A percentile compares a stretch with the other conserved stretches of the same genome.
phyloP scores from a whole-genome alignment of 2,797 vertebrate genomes.

The Heliangelus exortis region DNA sequence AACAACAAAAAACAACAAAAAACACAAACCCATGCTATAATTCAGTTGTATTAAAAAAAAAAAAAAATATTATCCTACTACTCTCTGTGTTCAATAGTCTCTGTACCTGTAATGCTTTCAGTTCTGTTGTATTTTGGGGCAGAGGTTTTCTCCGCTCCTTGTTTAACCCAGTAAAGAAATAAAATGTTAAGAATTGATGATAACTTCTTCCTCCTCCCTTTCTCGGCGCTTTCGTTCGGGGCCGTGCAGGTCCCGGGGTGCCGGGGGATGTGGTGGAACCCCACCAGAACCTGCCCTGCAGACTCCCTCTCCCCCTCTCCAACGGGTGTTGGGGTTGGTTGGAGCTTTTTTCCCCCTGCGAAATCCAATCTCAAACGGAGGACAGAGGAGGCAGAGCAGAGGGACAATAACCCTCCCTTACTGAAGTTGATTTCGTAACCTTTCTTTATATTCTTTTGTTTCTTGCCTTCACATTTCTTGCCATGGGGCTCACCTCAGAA shows the following conservation, averaged over 20 bases:
- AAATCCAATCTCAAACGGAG: constrained; percentile 5
- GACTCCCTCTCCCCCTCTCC: not conserved
- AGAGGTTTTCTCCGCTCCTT: constrained; percentile 80
- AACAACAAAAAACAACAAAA: constrained; percentile 48
- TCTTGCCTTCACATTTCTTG: constrained; percentile 66
- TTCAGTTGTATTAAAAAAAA: constrained; percentile 82
- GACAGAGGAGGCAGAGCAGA: constrained; percentile 18
- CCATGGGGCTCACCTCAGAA: constrained; percentile 69
- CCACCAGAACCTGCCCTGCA: not conserved
- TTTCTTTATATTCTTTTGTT: constrained; percentile 72
- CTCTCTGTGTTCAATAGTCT: constrained; percentile 86
- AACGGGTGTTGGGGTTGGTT: not conserved
- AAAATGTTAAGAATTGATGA: constrained; percentile 86
- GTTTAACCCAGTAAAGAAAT: constrained; percentile 89
- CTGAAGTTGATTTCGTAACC: constrained; percentile 62
- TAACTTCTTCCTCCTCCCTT: constrained; percentile 62
- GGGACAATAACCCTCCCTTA: constrained; percentile 57
- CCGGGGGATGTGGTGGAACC: not conserved
- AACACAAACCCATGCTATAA: constrained; percentile 77
- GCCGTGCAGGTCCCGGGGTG: not conserved
- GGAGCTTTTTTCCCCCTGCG: not conserved
- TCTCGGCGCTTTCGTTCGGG: not conserved
- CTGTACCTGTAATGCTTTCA: constrained; percentile 87
- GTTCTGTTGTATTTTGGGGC: constrained; percentile 86
- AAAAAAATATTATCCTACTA: constrained; percentile 78